These are phyloP conservation scores for Himalopsyche japonica DNA, from an alignment of 2,888 invertebrate genomes.

Conservation along the genomic window DNA sequence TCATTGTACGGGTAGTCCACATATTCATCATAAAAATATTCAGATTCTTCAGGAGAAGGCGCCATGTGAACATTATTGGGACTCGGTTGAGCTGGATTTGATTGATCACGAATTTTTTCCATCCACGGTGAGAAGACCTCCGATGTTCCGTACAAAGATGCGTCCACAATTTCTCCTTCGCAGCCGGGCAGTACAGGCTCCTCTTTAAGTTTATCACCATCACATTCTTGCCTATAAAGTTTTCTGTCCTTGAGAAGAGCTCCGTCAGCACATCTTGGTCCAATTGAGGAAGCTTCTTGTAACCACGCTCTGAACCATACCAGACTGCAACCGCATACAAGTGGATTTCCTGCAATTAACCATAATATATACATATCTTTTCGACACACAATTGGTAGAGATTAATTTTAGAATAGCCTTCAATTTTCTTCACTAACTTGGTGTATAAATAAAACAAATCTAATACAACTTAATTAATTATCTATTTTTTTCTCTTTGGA, in stretches of 20 bases:
- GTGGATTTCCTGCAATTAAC: conserved; percentile 71
- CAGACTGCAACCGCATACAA: conserved; percentile 79
- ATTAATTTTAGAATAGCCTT: not conserved
- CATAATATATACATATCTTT: not conserved
- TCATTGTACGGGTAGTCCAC: conserved; percentile 76
- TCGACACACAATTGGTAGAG: not conserved
- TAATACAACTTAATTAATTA: too few relatives aligned
- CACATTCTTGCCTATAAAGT: conserved; percentile 71
- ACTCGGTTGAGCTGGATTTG: conserved; percentile 49
- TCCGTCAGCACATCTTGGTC: conserved; percentile 80
- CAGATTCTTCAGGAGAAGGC: conserved; percentile 75
- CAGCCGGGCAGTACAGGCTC: conserved; percentile 69
- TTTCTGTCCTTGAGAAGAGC: conserved; percentile 73
- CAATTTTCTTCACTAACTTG: not conserved
- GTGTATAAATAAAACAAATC: too few relatives aligned
- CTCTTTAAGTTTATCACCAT: conserved; percentile 51
- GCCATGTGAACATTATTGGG: conserved; percentile 58
- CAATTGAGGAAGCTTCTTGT: conserved; percentile 72
- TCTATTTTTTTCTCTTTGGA: too few relatives aligned
- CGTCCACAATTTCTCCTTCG: conserved; percentile 67
- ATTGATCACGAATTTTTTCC: conserved; percentile 58
- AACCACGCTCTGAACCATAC: conserved; percentile 85
- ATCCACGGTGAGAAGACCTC: conserved; percentile 63
- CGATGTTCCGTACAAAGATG: conserved; percentile 59
- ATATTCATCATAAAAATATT: conserved; percentile 83